Percentiles rank a stretch among this genome's conserved stretches.
These are phyloP conservation scores for Micrastur ruficollis DNA, from an alignment of 2,797 vertebrate species.

Conservation along the genomic window DNA sequence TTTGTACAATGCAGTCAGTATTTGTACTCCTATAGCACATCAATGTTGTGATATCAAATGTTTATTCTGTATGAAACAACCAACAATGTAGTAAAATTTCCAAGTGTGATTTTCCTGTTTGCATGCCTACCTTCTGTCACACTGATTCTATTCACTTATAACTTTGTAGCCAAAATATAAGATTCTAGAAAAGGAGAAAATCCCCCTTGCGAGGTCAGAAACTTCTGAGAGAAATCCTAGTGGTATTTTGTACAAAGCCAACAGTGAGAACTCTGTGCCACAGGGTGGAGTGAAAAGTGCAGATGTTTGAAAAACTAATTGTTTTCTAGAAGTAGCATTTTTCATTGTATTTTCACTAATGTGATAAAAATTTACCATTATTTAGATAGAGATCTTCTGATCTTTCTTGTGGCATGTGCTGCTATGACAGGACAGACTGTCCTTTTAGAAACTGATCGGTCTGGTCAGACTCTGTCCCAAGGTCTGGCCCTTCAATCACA, in stretches of 20 bases:
- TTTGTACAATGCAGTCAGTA: background rate
- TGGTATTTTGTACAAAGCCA: background rate
- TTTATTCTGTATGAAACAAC: background rate
- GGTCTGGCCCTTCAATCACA: background rate
- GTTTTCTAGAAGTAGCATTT: background rate
- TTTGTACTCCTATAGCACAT: background rate
- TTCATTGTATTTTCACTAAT: background rate
- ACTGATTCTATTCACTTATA: background rate
- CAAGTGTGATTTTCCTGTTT: background rate
- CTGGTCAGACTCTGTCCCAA: background rate
- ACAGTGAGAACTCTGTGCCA: background rate
- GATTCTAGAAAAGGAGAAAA: background rate
- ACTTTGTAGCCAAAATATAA: background rate
- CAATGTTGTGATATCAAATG: background rate
- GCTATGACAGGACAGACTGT: background rate
- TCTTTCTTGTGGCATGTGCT: background rate
- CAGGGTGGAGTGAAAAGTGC: background rate
- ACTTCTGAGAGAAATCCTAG: background rate
- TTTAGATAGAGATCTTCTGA: background rate
- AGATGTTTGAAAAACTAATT: background rate
- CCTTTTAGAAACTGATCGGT: background rate
- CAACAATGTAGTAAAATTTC: background rate
- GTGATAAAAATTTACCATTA: background rate
- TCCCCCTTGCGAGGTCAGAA: background rate
- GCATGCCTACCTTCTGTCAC: background rate